A percentile compares a stretch with the other conserved stretches of the same genome.
phyloP scores from a whole-genome alignment of 2,113 vertebrate species.

The Myodes glareolus region DNA sequence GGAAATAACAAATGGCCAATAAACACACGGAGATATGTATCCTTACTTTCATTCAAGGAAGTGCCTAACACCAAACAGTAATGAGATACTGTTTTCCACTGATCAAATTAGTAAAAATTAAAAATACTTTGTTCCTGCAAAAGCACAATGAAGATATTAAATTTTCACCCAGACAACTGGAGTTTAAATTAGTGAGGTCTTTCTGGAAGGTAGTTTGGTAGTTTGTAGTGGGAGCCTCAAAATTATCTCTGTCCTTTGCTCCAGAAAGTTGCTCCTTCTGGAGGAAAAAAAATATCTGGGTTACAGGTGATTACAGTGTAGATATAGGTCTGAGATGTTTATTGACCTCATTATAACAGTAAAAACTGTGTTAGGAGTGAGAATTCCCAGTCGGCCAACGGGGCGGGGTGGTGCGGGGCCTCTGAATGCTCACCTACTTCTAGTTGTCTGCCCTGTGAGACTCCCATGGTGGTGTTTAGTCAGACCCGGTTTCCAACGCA shows the following conservation, averaged over 20 bases:
- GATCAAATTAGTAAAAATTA: constrained; percentile 5
- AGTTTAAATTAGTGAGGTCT: not conserved
- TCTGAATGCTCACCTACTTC: not conserved
- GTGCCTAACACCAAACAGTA: constrained; percentile 19
- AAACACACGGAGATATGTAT: not conserved
- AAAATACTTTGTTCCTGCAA: constrained; percentile 31
- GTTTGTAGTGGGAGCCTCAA: not conserved
- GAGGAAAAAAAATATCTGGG: not conserved
- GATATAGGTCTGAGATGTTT: not conserved
- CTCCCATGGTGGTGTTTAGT: not conserved
- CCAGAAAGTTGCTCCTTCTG: constrained; percentile 4
- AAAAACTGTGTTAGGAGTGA: not conserved
- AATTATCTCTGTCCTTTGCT: not conserved
- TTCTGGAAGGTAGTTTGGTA: not conserved
- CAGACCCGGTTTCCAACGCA: not conserved
- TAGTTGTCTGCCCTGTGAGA: not conserved
- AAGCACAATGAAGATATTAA: not conserved
- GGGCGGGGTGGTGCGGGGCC: no score
- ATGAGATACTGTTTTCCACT: not conserved
- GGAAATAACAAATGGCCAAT: not conserved
- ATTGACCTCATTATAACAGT: not conserved
- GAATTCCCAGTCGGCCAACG: not conserved
- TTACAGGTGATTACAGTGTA: not conserved
- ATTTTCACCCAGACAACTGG: not conserved
- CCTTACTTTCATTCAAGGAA: constrained; percentile 32